Evolutionary conservation across 1,140 invertebrate species (phyloP).

Genomic region (Penaeus vannamei): DNA sequence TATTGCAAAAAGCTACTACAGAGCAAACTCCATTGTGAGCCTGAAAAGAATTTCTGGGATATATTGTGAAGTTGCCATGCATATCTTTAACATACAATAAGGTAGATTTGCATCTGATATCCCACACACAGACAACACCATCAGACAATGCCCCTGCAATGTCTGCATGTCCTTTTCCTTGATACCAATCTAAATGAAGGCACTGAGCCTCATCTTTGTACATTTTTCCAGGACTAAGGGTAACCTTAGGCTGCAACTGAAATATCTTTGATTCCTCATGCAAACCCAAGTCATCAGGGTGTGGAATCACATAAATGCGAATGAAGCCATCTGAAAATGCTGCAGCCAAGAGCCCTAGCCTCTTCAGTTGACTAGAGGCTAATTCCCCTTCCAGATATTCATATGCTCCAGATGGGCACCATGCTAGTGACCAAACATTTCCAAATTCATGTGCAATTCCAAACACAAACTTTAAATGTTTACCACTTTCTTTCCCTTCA

Average conservation of each 20-base stretch:
- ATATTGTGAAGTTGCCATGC: constrained; percentile 71
- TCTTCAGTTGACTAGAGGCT: constrained; percentile 67
- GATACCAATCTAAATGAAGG: constrained; percentile 73
- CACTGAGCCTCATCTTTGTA: constrained; percentile 71
- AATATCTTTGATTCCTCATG: constrained; percentile 69
- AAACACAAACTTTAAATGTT: constrained; percentile 73
- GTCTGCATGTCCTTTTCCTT: constrained; percentile 72
- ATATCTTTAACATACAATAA: constrained; percentile 72
- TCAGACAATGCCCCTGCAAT: constrained; percentile 79
- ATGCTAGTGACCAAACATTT: constrained; percentile 80
- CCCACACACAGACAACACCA: constrained; percentile 77
- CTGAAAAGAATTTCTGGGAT: constrained; percentile 71
- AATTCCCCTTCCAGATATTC: constrained; percentile 56
- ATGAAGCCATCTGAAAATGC: constrained; percentile 52
- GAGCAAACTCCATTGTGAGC: constrained; percentile 69
- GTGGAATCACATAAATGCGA: constrained; percentile 75
- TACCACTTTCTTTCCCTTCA: constrained; percentile 70
- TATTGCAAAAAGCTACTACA: constrained; percentile 72
- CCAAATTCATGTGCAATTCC: constrained; percentile 79
- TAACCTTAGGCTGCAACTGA: constrained; percentile 71
- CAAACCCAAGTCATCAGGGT: constrained; percentile 72
- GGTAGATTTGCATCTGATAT: constrained; percentile 75
- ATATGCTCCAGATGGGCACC: constrained; percentile 83
- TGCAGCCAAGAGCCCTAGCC: constrained; percentile 81
- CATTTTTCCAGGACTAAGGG: constrained; percentile 70